These are phyloP conservation scores for Sycophila sp. DNA, from an alignment of 1,140 invertebrate species.

Conservation along the genomic window DNA sequence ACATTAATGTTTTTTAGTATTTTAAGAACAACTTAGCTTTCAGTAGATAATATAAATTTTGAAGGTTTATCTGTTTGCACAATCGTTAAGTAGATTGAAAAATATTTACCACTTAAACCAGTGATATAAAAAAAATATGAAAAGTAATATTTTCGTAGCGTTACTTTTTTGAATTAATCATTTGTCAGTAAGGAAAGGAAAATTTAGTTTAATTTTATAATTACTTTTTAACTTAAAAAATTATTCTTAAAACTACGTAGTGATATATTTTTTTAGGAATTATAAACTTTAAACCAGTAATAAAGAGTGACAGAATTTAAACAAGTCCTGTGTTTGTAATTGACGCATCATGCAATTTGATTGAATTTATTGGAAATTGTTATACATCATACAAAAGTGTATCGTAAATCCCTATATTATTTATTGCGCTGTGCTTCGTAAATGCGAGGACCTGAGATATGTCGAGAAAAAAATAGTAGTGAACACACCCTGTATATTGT, in stretches of 20 bases:
- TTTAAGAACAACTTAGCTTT: not conserved
- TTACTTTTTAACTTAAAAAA: no score
- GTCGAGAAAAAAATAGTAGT: not conserved
- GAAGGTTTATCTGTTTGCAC: not conserved
- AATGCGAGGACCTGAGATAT: not conserved
- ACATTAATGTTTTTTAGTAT: no score
- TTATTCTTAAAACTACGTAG: no score
- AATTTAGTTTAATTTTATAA: no score
- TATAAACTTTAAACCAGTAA: no score
- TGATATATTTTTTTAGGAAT: no score
- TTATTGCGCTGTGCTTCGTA: slow-evolving; percentile 17
- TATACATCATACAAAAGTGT: not conserved
- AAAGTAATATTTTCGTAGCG: no score
- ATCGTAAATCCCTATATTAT: slow-evolving; percentile 17
- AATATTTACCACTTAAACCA: not conserved
- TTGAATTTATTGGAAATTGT: slow-evolving; percentile 14
- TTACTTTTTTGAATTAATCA: no score
- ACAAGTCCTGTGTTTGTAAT: not conserved
- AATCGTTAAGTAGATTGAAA: not conserved
- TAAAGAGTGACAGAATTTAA: no score
- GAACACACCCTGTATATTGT: slow-evolving; percentile 15
- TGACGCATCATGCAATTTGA: slow-evolving; percentile 12
- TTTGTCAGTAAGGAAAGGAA: no score
- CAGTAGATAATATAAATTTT: not conserved
- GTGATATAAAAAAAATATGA: no score